Evolutionary conservation across 2,888 invertebrate genomes (phyloP), one percentile per base, ranked within the genome.

Genomic region (Erannis defoliaria): DNA sequence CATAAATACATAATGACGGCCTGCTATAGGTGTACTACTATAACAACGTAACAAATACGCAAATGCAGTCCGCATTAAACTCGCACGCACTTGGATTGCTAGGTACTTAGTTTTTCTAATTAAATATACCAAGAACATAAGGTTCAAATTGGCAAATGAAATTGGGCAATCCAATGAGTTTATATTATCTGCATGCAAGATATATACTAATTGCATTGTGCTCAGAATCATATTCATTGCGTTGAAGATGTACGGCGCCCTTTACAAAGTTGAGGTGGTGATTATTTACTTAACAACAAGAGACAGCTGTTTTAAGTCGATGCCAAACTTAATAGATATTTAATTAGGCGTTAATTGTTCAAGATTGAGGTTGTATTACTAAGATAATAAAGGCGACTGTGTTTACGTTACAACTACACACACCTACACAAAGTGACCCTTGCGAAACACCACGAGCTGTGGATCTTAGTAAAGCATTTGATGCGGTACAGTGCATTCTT

Each of bases 171-270:
- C 1, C 9, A 45, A 14, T 45, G 26, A 45, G 23, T 6, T 42
- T 2, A 42, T n/a, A n/a, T 16, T 37, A 19, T 40, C 0, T 18
- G n/a, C n/a, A 2, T 40, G 12, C 8, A n/a, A 26, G 4, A 26
- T 16, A 10, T 26, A 26, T 48, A 66, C n/a, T n/a, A n/a, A n/a
- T 72, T 70, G 68, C 66, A 61, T 66, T 61, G 33, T 67, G 14
- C 67, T 64, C 35, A 19, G 19, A n/a, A 21, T n/a, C 23, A 43
- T 29, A 29, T 23, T 0, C 18, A 45, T 63, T 46, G 46, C 51
- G 61, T 56, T 50, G 31, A 18, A 12, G 58, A 72, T 72, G 63
- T 74, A 57, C 71, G 73, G 68, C 73, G 68, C 14, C 14, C 14
- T 43, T 33, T 37, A 51, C 26, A 18, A 38, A 46, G 46, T 23